A percentile compares a stretch with the other conserved stretches of the same genome.
phyloP scores from a whole-genome alignment of 1,140 invertebrate species.

The Diuraphis noxia region DNA sequence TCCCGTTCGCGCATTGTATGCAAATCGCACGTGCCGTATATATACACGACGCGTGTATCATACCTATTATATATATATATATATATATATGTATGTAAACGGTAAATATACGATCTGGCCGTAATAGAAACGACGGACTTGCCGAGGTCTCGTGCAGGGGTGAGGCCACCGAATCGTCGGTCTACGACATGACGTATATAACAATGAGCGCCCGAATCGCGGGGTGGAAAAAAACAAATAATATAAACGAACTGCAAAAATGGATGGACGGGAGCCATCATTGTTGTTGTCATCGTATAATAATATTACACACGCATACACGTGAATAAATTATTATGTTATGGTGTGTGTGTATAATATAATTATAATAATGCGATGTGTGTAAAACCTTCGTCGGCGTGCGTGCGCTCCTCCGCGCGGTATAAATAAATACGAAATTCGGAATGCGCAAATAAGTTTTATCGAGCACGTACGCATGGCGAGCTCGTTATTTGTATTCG shows the following conservation, averaged over 20 bases:
- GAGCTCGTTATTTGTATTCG: too few species aligned
- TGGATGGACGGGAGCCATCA: neutral
- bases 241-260: neutral
- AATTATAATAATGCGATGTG: neutral
- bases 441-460: neutral
- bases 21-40: neutral
- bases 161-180: neutral
- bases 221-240: neutral
- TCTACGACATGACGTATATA: neutral
- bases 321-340: neutral
- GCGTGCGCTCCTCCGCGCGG: neutral
- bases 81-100: neutral
- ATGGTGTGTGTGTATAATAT: neutral
- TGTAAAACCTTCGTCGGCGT: neutral
- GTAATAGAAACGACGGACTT: neutral
- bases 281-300: neutral
- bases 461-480: neutral
- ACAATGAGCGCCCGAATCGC: neutral
- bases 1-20: neutral
- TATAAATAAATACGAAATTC: neutral
- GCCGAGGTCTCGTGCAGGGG: too few species aligned
- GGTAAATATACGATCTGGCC: neutral
- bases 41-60: too few species aligned
- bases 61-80: too few species aligned
- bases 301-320: neutral